Conservation (phyloP, 2,797 vertebrate genomes). For the Amniataba percoides region DNA sequence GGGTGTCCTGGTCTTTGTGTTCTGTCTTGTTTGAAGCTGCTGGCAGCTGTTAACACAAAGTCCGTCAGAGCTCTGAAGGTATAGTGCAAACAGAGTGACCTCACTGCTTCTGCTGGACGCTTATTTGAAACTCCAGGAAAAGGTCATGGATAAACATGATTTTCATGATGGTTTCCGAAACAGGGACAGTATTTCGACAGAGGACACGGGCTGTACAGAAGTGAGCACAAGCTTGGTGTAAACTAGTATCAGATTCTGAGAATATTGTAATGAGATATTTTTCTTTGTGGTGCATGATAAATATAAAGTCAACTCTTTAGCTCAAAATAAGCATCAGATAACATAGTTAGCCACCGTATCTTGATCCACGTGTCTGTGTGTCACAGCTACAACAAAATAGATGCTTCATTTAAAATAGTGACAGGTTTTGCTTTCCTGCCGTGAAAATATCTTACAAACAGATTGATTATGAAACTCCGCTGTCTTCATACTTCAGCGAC, state of each 20-base stretch:
- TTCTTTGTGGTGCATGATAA: too few relatives aligned
- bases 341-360: not conserved
- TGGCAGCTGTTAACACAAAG: not conserved
- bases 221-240: not conserved
- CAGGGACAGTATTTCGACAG: not conserved
- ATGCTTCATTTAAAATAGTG: not conserved
- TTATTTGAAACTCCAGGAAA: too few relatives aligned
- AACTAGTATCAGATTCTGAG: not conserved
- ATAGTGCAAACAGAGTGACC: not conserved
- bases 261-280: not conserved
- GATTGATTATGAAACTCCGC: not conserved
- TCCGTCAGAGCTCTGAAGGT: not conserved
- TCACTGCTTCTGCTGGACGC: not conserved
- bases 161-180: not conserved
- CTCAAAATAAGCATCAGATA: not conserved
- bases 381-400: not conserved
- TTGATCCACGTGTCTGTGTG: not conserved
- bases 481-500: not conserved
- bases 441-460: slow-evolving; percentile 1
- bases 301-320: not conserved
- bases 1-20: not conserved
- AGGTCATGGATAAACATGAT: too few relatives aligned
- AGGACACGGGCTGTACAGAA: not conserved
- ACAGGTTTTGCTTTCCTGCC: not conserved
- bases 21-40: not conserved